Percentiles rank a stretch among this genome's conserved stretches.
Conservation (phyloP, 2,888 invertebrate genomes). For the Xanthorhoe spadicearia region DNA sequence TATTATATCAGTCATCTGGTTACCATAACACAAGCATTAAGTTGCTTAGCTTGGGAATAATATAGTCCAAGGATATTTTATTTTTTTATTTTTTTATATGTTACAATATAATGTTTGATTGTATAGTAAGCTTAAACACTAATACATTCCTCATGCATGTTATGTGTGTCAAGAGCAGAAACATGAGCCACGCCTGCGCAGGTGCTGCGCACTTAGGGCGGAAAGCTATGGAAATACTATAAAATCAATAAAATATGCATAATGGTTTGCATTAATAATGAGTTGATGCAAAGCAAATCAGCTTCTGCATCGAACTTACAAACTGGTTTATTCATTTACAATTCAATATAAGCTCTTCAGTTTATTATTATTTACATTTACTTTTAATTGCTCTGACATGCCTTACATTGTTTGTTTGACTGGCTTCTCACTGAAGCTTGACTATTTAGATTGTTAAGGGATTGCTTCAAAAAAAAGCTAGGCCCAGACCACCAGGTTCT, state of each 20-base stretch:
- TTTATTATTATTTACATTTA: too few relatives aligned
- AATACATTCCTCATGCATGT: constrained; percentile 16
- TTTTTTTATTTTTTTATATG: too few relatives aligned
- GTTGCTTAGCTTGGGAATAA: too few relatives aligned
- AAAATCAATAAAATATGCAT: constrained; percentile 32
- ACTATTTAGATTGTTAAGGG: too few relatives aligned
- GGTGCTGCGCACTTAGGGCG: constrained; percentile 32
- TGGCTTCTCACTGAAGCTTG: too few relatives aligned
- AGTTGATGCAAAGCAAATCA: constrained; percentile 24
- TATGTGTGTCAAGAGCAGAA: constrained; percentile 41
- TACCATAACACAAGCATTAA: too few relatives aligned
- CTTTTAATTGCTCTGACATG: too few relatives aligned
- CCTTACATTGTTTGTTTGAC: too few relatives aligned
- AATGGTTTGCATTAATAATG: constrained; percentile 34
- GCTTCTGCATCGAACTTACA: constrained; percentile 2
- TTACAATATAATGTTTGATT: neutral
- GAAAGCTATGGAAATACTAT: constrained; percentile 26
- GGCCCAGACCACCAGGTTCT: too few relatives aligned
- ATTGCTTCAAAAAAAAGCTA: too few relatives aligned
- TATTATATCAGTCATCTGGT: too few relatives aligned
- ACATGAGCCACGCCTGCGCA: constrained; percentile 34
- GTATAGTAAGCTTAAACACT: neutral
- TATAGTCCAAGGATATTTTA: too few relatives aligned
- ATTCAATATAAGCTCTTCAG: neutral
- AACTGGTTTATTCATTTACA: neutral